Base-by-base conservation (phyloP, 2,797 vertebrate genomes). In the Sarcoramphus papa region DNA sequence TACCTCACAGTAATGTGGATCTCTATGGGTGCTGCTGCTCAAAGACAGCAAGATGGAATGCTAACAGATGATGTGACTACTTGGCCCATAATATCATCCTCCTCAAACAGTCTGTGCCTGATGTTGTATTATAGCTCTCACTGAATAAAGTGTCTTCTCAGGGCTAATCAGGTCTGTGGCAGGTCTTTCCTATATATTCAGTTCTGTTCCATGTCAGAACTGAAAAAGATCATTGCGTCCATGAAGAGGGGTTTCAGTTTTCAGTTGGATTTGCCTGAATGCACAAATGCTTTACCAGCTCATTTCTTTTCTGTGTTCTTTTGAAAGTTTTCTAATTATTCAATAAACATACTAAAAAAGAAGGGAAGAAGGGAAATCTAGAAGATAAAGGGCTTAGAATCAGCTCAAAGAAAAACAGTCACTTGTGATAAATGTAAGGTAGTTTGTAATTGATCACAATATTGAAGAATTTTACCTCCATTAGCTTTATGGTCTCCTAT, bases 371-470 rank as follows among this genome's bases (percentile, higher is more conserved):
- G 20, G 41, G 57, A 74, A 68, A 90, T 87, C 76, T 83, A 6
- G 47, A 87, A 79, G 90, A 93, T 90, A 93, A 97, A 96, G 80
- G 69, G 48, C 90, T 94, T 92, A 85, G 54, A 92, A 92, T 75
- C 60, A 81, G 60, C 83, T 91, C 83, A 86, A 73, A 95, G 94
- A 74, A 92, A 92, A 97, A 79, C 79, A 96, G 92, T 90, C 84
- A 83, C 23, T 96, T 62, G 57, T 95, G 94, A 97, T 96, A 91
- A 96, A 97, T 94, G 41, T 85, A 41, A 90, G 68, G 84, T 56
- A 76, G 78, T 72, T 89, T 60, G 57, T 69, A 97, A 97, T 90
- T 94, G 96, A 97, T 97, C 12, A 2, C 51, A 85, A 23, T 91
- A 92, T 90, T 80, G 93, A 92, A 94, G 87, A 89, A 76, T 94